Evolutionary conservation across 2,888 invertebrate species (phyloP), one percentile per base, ranked within the genome.

Genomic region (Protodeltote pygarga): DNA sequence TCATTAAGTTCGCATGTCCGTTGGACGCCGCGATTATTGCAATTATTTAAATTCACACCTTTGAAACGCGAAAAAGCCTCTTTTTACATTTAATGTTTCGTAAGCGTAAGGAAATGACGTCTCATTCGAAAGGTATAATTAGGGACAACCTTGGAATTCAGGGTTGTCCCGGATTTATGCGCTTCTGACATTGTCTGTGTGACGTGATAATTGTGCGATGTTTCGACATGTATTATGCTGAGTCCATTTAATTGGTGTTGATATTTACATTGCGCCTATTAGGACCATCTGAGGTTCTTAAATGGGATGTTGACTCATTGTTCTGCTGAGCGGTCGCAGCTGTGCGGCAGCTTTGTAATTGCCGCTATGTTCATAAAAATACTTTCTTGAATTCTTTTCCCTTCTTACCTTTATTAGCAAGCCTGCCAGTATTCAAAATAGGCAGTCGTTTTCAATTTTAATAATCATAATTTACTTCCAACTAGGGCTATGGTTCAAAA

Each of bases 31-130:
- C 77, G 85, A 91, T 91, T 90, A 91, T 91, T 91, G 90, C 91
- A 91, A 92, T 92, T 91, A 91, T 92, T 92, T 91, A 92, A 91
- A 92, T 91, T 92, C 91, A 90, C 92, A 91, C 92, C 91, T 92
- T 88, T 82, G 86, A 79, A 85, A 85, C 71, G 75, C 81, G 83
- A 89, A 90, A 91, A 90, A 87, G 79, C 81, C 83, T 84, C 84
- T 87, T 90, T 89, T 89, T 85, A 83, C 75, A 83, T 77, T 88
- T 89, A 89, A 92, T 87, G 85, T 91, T 90, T 89, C 87, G 89
- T 84, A 88, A 91, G 85, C 79, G 86, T 77, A 79, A 85, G 88
- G 88, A 90, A 91, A 89, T 90, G 89, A 89, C 90, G 89, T 88
- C 89, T 90, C 87, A 86, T 90, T 90, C 89, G 90, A 90, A 89